Percentiles rank a stretch among this genome's conserved stretches.
These are phyloP conservation scores for Taenioides sp. DNA, from an alignment of 2,797 vertebrate genomes.

Conservation along the genomic window DNA sequence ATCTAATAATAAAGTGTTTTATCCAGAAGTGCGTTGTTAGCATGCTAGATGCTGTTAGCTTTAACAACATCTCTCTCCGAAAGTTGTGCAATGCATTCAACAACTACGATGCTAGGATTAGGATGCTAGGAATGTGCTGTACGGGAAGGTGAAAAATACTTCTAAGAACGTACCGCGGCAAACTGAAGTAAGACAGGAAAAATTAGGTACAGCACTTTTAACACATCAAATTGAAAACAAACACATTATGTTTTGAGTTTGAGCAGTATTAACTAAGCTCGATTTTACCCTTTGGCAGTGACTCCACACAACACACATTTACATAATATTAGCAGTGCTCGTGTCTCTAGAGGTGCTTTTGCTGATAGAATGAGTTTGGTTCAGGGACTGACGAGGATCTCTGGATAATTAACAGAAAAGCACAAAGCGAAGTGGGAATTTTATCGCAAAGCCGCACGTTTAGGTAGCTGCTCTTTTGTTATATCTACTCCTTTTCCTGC, in stretches of 20 bases:
- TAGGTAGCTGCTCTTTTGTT: slow-evolving; percentile 46
- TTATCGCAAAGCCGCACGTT: slow-evolving; percentile 77
- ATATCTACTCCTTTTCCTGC: slow-evolving; percentile 49
- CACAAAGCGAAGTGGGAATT: slow-evolving; percentile 57
- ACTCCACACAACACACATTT: slow-evolving; percentile 10
- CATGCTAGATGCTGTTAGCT: no score
- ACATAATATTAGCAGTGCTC: slow-evolving; percentile 68
- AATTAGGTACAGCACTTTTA: background rate
- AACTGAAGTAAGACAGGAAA: no score
- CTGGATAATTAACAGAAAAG: slow-evolving; percentile 74
- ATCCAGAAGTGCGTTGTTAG: no score
- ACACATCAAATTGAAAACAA: background rate
- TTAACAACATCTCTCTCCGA: no score
- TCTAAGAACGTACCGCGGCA: no score
- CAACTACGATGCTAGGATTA: no score
- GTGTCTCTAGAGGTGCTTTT: slow-evolving; percentile 64
- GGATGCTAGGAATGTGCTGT: no score
- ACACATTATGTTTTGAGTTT: background rate
- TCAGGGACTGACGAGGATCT: slow-evolving; percentile 49
- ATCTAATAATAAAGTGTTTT: no score
- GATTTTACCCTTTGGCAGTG: slow-evolving; percentile 39
- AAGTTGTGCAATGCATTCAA: no score
- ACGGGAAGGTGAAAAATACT: no score
- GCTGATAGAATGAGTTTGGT: slow-evolving; percentile 63
- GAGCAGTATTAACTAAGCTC: background rate